Conservation (phyloP, 1,140 invertebrate genomes). For the Eubasilissa regina region DNA sequence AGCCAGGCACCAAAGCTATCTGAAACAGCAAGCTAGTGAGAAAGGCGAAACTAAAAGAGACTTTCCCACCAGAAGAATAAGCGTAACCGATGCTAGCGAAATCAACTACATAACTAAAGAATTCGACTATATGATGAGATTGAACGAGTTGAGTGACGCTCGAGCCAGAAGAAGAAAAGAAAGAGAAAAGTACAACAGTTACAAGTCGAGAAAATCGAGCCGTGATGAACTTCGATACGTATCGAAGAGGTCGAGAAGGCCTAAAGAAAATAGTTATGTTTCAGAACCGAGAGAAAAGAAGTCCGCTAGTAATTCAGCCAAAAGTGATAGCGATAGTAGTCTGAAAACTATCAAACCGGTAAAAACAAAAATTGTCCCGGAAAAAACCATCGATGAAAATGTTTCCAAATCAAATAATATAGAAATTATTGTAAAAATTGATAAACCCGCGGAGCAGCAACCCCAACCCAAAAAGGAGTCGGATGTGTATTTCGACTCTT, state of each 20-base stretch:
- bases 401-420: slow-evolving; percentile 6
- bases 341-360: slow-evolving; percentile 34
- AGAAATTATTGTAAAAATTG: slow-evolving; percentile 14
- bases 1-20: slow-evolving; percentile 38
- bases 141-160: slow-evolving; percentile 34
- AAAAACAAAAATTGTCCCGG: slow-evolving; percentile 14
- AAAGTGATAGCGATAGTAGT: slow-evolving; percentile 41
- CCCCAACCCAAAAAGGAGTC: slow-evolving; percentile 25
- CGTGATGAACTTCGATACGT: slow-evolving; percentile 40
- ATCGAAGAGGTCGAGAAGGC: slow-evolving; percentile 24
- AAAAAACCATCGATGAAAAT: background rate
- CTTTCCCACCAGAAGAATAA: slow-evolving; percentile 21
- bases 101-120: slow-evolving; percentile 48
- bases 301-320: slow-evolving; percentile 5
- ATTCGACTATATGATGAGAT: slow-evolving; percentile 49
- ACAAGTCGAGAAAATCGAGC: slow-evolving; percentile 38
- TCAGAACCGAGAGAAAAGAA: slow-evolving; percentile 34
- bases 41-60: background rate
- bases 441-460: background rate
- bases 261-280: slow-evolving; percentile 37
- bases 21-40: slow-evolving; percentile 27
- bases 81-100: slow-evolving; percentile 34
- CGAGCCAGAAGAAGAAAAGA: slow-evolving; percentile 26
- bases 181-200: slow-evolving; percentile 46
- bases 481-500: slow-evolving; percentile 49